These are phyloP conservation scores for Axea sp. DNA, from an alignment of 2,888 invertebrate genomes.

Conservation along the genomic window DNA sequence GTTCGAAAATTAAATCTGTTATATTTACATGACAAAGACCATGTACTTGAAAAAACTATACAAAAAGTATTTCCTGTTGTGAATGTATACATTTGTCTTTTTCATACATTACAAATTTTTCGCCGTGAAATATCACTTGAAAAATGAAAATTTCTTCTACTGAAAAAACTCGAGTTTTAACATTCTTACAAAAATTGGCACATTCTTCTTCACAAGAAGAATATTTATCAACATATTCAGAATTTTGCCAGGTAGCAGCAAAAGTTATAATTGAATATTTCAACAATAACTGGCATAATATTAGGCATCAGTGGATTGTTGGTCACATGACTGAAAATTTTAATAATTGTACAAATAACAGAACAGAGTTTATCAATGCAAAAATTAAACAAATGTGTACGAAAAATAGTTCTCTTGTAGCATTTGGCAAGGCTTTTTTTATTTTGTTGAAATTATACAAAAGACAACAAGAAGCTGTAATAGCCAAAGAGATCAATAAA, in stretches of 20 bases:
- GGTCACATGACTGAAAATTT: background rate
- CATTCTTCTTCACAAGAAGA: background rate
- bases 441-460: background rate
- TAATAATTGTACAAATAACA: conserved; percentile 7
- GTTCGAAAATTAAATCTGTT: background rate
- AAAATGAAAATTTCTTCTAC: background rate
- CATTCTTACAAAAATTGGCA: background rate
- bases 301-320: background rate
- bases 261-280: background rate
- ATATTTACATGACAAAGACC: conserved; percentile 11
- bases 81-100: background rate
- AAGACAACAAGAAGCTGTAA: background rate
- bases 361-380: background rate
- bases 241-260: background rate
- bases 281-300: background rate
- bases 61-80: conserved; percentile 1
- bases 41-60: background rate
- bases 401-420: background rate
- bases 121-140: background rate
- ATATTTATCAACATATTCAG: background rate
- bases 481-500: too few species aligned
- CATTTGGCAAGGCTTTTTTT: conserved; percentile 1
- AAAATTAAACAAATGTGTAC: conserved; percentile 1
- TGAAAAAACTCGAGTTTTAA: background rate
- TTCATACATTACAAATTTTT: conserved; percentile 5